Percentiles rank a stretch among this genome's conserved stretches.
Conservation (phyloP, 23 tunicate species). For the Ciona savignyi region DNA sequence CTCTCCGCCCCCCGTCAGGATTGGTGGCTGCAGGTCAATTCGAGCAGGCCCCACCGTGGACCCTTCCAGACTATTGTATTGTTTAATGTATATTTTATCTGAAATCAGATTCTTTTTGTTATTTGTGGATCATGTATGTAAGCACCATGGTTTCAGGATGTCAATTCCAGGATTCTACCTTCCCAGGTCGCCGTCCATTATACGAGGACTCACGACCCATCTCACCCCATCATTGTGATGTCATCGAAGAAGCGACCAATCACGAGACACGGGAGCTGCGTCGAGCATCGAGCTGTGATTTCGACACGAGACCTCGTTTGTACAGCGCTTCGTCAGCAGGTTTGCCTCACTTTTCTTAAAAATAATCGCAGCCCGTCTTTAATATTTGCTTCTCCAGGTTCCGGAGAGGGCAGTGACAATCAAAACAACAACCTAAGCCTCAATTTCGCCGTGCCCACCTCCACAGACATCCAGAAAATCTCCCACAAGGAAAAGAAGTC, state of each 20-base stretch:
- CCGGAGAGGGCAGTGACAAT: slow-evolving; percentile 6
- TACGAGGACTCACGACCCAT: neutral
- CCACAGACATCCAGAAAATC: slow-evolving; percentile 4
- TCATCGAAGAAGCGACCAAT: neutral
- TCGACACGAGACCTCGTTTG: slow-evolving; percentile 1
- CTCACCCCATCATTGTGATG: neutral
- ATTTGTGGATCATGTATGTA: no score
- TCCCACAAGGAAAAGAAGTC: slow-evolving; percentile 18
- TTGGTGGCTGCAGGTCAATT: no score
- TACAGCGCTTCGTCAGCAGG: slow-evolving; percentile 1
- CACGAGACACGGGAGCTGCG: neutral
- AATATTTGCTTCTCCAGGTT: neutral
- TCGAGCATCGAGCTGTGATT: neutral
- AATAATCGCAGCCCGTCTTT: no score
- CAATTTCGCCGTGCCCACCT: neutral
- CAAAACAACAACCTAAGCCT: neutral
- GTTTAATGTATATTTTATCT: no score
- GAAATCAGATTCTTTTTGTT: no score
- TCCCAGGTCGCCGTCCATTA: neutral
- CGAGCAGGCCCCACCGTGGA: no score
- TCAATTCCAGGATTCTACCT: no score
- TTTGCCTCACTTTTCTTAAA: no score
- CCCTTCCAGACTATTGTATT: no score
- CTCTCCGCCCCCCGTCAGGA: no score
- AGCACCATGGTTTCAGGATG: no score